These are phyloP conservation scores for Aotus griseimembra DNA, from an alignment of 2,797 vertebrate species.

Conservation along the genomic window DNA sequence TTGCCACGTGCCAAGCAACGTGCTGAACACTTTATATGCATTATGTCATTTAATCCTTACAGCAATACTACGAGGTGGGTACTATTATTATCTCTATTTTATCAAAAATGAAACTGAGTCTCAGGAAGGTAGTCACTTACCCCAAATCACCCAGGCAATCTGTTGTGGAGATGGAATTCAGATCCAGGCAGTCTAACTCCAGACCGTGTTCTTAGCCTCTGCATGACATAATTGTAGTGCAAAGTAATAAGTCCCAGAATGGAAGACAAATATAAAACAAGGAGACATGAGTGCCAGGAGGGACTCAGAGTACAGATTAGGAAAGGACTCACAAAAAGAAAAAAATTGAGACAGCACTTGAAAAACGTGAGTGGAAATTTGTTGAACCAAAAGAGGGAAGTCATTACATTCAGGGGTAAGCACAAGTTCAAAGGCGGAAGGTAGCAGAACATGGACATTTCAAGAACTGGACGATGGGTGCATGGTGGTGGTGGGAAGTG, in stretches of 20 bases:
- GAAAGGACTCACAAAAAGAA: neutral
- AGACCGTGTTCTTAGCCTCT: neutral
- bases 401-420: neutral
- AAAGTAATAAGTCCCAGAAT: neutral
- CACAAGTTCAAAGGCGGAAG: neutral
- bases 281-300: neutral
- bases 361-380: neutral
- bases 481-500: no score
- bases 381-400: neutral
- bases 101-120: neutral
- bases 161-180: neutral
- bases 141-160: neutral
- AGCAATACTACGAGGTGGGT: neutral
- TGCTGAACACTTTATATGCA: neutral
- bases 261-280: neutral
- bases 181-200: neutral
- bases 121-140: neutral
- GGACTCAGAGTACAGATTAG: neutral
- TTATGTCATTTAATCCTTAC: neutral
- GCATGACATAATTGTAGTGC: neutral
- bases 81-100: neutral
- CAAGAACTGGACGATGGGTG: neutral
- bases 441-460: neutral
- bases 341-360: neutral
- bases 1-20: neutral